Conservation (phyloP, 2,888 invertebrate genomes). For the Pollenia griseotomentosa region DNA sequence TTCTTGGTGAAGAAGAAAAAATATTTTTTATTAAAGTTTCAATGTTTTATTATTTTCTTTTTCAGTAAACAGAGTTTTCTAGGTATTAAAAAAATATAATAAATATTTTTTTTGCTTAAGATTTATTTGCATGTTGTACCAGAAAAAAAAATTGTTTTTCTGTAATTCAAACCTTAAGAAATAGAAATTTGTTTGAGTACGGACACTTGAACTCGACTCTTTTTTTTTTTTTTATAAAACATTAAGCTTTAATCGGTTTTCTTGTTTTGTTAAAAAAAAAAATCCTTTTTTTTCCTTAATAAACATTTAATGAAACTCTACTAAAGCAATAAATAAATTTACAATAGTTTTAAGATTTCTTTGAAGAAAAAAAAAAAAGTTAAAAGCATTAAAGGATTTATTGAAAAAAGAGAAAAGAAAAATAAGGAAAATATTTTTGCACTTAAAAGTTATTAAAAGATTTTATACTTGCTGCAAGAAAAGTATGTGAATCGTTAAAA, state of each 20-base stretch:
- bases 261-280: constrained; percentile 8
- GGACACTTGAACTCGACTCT: constrained; percentile 33
- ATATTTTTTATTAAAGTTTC: constrained; percentile 3
- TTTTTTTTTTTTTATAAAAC: constrained; percentile 14
- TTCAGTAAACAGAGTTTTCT: constrained; percentile 10
- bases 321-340: constrained; percentile 23
- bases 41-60: constrained; percentile 22
- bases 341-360: neutral
- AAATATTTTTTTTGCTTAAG: constrained; percentile 31
- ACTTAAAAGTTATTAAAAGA: neutral
- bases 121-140: constrained; percentile 22
- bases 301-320: constrained; percentile 33
- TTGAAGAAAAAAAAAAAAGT: neutral
- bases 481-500: no score
- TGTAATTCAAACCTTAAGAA: constrained; percentile 16
- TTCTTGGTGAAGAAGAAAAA: neutral
- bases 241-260: constrained; percentile 30
- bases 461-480: neutral
- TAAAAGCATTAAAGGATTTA: constrained; percentile 11
- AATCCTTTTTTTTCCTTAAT: neutral
- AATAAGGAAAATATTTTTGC: neutral
- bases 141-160: neutral
- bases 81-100: constrained; percentile 33
- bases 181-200: constrained; percentile 11
- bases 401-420: neutral